phyloP scores from a whole-genome alignment of 2,797 vertebrate species.

The Tolypeutes matacus region DNA sequence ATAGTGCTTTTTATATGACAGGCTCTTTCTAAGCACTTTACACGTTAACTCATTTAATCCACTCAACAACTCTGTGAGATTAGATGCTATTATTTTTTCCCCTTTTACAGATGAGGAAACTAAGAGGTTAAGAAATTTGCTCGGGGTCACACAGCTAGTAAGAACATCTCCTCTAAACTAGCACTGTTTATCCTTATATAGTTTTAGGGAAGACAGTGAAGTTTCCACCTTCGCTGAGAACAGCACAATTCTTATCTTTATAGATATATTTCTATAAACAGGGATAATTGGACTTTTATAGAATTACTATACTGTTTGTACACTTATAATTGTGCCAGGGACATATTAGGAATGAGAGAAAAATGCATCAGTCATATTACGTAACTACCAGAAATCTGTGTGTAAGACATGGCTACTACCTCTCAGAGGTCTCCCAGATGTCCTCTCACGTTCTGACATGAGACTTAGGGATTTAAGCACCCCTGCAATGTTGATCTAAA shows the following conservation, averaged over 20 bases:
- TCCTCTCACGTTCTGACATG: slow-evolving; percentile 53
- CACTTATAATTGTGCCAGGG: neutral
- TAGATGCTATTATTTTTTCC: neutral
- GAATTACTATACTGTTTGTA: neutral
- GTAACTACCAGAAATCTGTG: slow-evolving; percentile 26
- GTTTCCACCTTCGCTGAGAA: neutral
- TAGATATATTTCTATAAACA: neutral
- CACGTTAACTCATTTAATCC: neutral
- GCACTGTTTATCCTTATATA: neutral
- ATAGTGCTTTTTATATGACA: neutral
- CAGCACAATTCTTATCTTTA: neutral
- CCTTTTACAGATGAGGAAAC: neutral
- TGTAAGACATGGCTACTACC: neutral
- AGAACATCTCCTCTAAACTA: neutral
- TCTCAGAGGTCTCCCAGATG: slow-evolving; percentile 1
- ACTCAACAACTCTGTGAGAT: neutral
- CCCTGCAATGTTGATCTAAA: slow-evolving; percentile 65
- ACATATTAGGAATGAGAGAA: neutral
- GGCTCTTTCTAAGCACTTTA: neutral
- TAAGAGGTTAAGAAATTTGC: neutral
- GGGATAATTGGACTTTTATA: neutral
- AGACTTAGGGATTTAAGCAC: slow-evolving; percentile 7
- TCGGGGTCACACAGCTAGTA: neutral
- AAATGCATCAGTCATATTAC: neutral
- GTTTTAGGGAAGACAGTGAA: neutral